These are phyloP conservation scores for Mystacides longicornis DNA, from an alignment of 2,888 invertebrate species.

Conservation along the genomic window DNA sequence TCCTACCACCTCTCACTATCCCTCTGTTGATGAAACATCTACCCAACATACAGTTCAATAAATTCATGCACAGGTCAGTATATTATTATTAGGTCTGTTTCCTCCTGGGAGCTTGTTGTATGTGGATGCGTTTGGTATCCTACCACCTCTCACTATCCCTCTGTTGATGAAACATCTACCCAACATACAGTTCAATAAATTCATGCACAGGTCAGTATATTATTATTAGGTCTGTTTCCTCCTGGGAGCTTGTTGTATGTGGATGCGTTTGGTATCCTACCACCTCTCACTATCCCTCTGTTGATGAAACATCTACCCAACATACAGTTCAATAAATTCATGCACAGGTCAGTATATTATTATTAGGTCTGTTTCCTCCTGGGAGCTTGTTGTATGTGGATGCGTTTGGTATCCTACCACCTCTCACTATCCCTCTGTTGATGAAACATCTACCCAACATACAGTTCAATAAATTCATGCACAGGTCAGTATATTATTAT, in stretches of 20 bases:
- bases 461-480: slow-evolving; percentile 44
- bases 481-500: slow-evolving; percentile 39
- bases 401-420: slow-evolving; percentile 71
- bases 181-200: slow-evolving; percentile 41
- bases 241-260: slow-evolving; percentile 34
- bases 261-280: slow-evolving; percentile 77
- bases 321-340: slow-evolving; percentile 42
- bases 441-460: slow-evolving; percentile 37
- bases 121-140: slow-evolving; percentile 76
- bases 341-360: slow-evolving; percentile 41
- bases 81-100: too few species aligned
- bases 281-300: slow-evolving; percentile 41
- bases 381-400: slow-evolving; percentile 46
- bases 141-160: slow-evolving; percentile 48
- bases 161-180: slow-evolving; percentile 39
- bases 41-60: slow-evolving; percentile 41
- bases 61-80: slow-evolving; percentile 43
- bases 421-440: slow-evolving; percentile 40
- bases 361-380: too few species aligned
- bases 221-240: too few species aligned
- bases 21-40: slow-evolving; percentile 36
- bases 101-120: neutral
- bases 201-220: slow-evolving; percentile 42
- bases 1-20: slow-evolving; percentile 53
- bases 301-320: slow-evolving; percentile 38